Base-by-base conservation (phyloP, 2,113 vertebrate species). In the Cisticola juncidis region DNA sequence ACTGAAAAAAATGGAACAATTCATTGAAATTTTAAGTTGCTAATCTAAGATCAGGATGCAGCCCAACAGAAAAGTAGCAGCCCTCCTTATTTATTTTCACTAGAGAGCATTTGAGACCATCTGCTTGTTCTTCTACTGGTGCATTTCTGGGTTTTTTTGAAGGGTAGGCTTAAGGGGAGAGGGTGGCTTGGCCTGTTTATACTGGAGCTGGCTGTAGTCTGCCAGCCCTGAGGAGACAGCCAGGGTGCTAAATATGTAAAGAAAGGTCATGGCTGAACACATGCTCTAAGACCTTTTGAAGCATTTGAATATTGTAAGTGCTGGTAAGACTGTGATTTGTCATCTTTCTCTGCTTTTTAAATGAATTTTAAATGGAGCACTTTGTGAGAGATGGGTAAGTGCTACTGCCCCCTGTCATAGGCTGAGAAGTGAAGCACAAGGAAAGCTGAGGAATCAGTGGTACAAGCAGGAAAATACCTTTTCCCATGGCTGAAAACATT, bases 341-440 rank as follows among this genome's bases (percentile, higher is more conserved):
- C 40, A n/a, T 79, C 10, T 91, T 66, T 33, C 33, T 5, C 22
- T 81, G 25, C 6, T 80, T 86, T 86, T 69, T 3, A 71, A 38
- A 36, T 62, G 42, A 45, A 22, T 64, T 81, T 65, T 78, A 2
- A 24, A 7, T 28, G 47, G 48, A 72, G 23, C 12, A 78, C 25
- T 25, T 51, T 72, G 28, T 60, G 70, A 70, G 51, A 78, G 33
- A 36, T 57, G 65, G 44, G 33, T 25, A 20, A 19, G 17, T 61
- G 58, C 24, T 38, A 20, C 61, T 60, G 29, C 15, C 5, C 28
- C 3, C 29, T 2, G 0, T 35, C 36, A 16, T 2, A 51, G 36
- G 38, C 50, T 5, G 8, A 51, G 62, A 69, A 62, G 31, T 58
- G 23, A 73, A 62, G 35, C 26, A 11, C 5, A 16, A 42, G 31